A percentile compares a stretch with the other conserved stretches of the same genome.
These are phyloP conservation scores for Scaeva pyrastri DNA, from an alignment of 2,888 invertebrate genomes.

Conservation along the genomic window DNA sequence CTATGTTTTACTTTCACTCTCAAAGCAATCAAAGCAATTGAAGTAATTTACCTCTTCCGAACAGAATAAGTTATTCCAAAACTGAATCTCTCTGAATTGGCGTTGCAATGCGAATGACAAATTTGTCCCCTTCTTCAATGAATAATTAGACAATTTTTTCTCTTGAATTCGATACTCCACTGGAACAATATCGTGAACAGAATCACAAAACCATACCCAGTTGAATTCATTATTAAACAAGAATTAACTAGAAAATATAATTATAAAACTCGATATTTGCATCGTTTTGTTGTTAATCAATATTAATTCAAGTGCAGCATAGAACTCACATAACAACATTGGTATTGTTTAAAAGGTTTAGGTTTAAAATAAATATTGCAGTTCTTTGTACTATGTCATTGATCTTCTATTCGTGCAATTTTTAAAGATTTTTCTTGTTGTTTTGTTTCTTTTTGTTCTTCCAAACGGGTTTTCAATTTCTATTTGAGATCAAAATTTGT, in stretches of 20 bases:
- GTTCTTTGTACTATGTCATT: constrained; percentile 2
- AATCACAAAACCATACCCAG: no score
- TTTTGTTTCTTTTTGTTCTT: neutral
- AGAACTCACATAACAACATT: neutral
- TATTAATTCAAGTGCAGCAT: neutral
- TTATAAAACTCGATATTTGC: neutral
- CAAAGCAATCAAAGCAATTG: neutral
- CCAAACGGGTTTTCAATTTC: constrained; percentile 22
- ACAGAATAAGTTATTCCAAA: no score
- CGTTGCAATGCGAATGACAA: neutral
- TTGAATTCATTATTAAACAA: neutral
- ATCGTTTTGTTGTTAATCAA: neutral
- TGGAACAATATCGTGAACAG: neutral
- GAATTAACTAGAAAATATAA: neutral
- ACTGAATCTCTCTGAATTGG: no score
- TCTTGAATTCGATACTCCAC: neutral
- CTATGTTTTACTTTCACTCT: neutral
- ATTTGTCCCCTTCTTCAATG: neutral
- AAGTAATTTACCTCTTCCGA: neutral
- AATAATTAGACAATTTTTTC: neutral
- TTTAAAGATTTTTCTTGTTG: neutral
- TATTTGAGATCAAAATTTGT: constrained; percentile 29
- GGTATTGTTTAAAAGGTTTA: neutral
- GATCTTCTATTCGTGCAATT: constrained; percentile 7
- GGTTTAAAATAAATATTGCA: neutral